Evolutionary conservation across 2,797 vertebrate species (phyloP), one percentile per base, ranked within the genome.

Genomic region (Myoxocephalus aenaeus): DNA sequence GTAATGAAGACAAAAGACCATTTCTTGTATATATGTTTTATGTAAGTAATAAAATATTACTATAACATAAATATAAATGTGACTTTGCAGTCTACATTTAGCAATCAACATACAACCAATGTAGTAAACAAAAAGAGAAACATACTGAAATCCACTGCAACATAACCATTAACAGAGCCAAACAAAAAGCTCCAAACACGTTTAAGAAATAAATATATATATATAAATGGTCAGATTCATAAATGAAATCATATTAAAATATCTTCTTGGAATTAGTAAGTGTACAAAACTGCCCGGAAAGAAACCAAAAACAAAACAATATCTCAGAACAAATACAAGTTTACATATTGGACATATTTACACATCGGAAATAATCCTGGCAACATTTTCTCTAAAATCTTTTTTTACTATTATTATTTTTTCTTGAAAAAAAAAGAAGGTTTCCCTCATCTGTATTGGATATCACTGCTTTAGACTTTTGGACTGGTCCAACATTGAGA

Each of bases 31-130:
- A 98, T 98, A 97, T 96, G 97, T 96, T 99, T 99, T 99, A 99
- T 99, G 97, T 96, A 96, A 98, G 97, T 98, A 99, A 98, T 99
- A 99, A 98, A 98, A 99, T 99, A 99, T 98, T 97, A 98, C 97
- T 99, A 98, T 97, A 98, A 99, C 98, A 99, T 98, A 99, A 99
- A 98, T 98, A 99, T 96, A 97, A 98, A 97, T 96, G 97, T 94
- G 96, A 97, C 97, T 96, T 97, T 94, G 94, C 96, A 97, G 96
- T 97, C 96, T 97, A 98, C 97, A 97, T 96, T 97, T 96, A 95
- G 95, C 96, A 96, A 95, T 95, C 95, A 97, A 96, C 96, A 96
- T 96, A 98, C 96, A 97, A 97, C 94, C 94, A 95, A 96, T 94
- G 94, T 95, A 95, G 93, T 94, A 92, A 91, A 92, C 84, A 85